These are phyloP conservation scores for Acanthosepion esculentum DNA, from an alignment of 2,888 invertebrate species.

Conservation along the genomic window DNA sequence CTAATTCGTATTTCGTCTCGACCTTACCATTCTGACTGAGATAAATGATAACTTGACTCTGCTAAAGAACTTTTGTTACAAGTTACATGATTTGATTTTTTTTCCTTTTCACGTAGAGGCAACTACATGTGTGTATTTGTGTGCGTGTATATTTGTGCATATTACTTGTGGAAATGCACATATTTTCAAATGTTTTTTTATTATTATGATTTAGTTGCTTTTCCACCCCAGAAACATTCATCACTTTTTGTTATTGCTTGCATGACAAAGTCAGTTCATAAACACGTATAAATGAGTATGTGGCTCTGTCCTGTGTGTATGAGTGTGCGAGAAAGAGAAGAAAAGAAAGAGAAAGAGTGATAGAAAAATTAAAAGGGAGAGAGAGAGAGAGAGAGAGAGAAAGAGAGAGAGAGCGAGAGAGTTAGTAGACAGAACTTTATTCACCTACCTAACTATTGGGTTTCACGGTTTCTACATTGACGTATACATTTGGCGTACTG, in stretches of 20 bases:
- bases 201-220: slow-evolving; percentile 19
- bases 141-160: neutral
- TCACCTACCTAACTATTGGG: neutral
- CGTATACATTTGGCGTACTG: neutral
- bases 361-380: neutral
- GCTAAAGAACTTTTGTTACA: no score
- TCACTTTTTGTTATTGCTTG: slow-evolving; percentile 33
- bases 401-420: neutral
- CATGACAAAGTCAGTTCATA: neutral
- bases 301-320: neutral
- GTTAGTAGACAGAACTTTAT: neutral
- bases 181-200: neutral
- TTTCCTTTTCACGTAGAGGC: no score
- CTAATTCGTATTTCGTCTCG: no score
- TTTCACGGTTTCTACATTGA: neutral
- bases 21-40: no score
- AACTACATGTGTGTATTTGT: neutral
- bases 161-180: neutral
- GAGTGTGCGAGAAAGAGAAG: neutral
- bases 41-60: no score
- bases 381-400: neutral
- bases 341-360: neutral
- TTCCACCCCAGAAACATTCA: neutral
- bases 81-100: no score
- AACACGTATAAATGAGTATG: neutral